These are phyloP conservation scores for Drosophila micromelanica DNA, from an alignment of 1,140 invertebrate species.

Conservation along the genomic window DNA sequence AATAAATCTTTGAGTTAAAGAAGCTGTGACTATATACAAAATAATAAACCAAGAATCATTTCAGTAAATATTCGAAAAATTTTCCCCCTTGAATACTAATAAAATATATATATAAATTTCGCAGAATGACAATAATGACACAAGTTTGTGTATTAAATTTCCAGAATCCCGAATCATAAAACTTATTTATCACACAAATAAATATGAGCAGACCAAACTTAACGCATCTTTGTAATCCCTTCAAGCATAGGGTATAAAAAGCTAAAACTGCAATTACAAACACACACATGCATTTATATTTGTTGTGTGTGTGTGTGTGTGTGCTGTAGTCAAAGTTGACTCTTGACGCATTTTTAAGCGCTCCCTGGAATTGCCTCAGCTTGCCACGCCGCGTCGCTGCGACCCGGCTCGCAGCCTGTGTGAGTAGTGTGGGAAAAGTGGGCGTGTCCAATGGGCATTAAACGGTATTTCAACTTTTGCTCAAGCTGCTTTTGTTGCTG, in stretches of 20 bases:
- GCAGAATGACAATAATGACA: neutral
- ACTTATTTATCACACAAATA: neutral
- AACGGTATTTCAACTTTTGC: slow-evolving; percentile 77
- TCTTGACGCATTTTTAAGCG: slow-evolving; percentile 79
- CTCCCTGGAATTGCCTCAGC: slow-evolving; percentile 19
- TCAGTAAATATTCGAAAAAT: too few species aligned
- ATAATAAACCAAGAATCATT: too few species aligned
- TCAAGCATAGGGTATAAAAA: slow-evolving; percentile 36
- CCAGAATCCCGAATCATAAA: neutral
- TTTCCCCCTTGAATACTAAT: too few species aligned
- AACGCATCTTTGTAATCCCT: slow-evolving; percentile 31
- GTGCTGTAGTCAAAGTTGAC: slow-evolving; percentile 71
- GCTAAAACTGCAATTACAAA: slow-evolving; percentile 51
- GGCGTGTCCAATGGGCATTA: slow-evolving; percentile 77
- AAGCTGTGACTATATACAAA: too few species aligned
- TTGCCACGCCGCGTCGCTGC: neutral
- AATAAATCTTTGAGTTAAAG: too few species aligned
- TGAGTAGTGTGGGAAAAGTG: slow-evolving; percentile 74
- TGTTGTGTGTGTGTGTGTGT: slow-evolving; percentile 2
- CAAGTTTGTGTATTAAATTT: neutral
- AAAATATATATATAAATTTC: neutral
- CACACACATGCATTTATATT: slow-evolving; percentile 15
- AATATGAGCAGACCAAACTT: slow-evolving; percentile 5
- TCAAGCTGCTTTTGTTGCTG: slow-evolving; percentile 66
- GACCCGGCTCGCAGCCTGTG: slow-evolving; percentile 1